Conservation (phyloP, 2,113 vertebrate species). For the Protobothrops flavoviridis region DNA sequence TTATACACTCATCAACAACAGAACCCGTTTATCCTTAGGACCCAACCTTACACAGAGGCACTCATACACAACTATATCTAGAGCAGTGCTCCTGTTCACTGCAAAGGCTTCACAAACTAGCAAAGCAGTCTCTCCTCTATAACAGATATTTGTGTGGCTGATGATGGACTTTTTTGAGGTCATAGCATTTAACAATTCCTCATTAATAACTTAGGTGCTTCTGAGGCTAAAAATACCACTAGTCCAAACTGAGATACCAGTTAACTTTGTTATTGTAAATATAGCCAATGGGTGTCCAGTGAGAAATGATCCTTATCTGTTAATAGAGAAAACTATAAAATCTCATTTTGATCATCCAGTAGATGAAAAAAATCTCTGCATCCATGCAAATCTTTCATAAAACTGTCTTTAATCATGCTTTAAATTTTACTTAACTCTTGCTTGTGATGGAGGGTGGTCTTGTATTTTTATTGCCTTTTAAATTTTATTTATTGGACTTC, state of each 20-base stretch:
- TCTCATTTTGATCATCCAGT: not conserved
- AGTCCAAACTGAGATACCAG: not conserved
- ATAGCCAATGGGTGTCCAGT: not conserved
- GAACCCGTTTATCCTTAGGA: not conserved
- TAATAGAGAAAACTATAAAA: not conserved
- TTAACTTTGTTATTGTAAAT: not conserved
- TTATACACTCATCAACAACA: not conserved
- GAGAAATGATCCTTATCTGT: not conserved
- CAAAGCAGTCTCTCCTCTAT: not conserved
- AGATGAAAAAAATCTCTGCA: not conserved
- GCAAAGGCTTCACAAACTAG: not conserved
- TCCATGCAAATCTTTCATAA: not conserved
- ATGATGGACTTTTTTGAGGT: not conserved
- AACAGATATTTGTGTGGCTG: not conserved
- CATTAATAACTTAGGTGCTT: not conserved
- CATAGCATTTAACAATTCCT: not conserved
- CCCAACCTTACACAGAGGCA: not conserved
- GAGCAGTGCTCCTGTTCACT: not conserved
- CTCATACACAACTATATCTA: not conserved
- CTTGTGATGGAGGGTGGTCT: not conserved
- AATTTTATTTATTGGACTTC: not conserved
- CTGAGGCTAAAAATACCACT: not conserved
- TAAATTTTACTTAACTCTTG: not conserved
- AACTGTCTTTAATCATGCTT: not conserved
- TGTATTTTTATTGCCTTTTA: not conserved